These are phyloP conservation scores for Drosophila falleni DNA, from an alignment of 2,888 invertebrate species.

Conservation along the genomic window DNA sequence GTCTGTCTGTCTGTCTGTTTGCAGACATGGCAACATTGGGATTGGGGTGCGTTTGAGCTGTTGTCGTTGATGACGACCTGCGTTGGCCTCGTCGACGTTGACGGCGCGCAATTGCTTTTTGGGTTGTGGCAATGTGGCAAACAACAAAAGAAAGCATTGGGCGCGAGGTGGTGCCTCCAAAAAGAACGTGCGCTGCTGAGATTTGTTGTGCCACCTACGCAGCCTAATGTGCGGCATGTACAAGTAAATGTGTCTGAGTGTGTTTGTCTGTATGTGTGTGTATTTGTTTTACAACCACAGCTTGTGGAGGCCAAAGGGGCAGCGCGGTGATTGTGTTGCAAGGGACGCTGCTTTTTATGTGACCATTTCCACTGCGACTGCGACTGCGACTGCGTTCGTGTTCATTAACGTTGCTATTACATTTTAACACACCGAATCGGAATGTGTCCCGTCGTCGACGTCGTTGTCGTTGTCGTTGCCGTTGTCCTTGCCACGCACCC, in stretches of 20 bases:
- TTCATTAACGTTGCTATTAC: slow-evolving; percentile 80
- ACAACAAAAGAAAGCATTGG: slow-evolving; percentile 30
- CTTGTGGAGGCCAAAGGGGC: slow-evolving; percentile 29
- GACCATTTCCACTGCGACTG: slow-evolving; percentile 74
- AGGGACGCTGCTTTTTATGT: slow-evolving; percentile 66
- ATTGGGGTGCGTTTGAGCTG: slow-evolving; percentile 26
- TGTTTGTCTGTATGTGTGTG: slow-evolving; percentile 31
- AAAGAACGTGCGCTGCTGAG: slow-evolving; percentile 72
- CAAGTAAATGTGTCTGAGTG: slow-evolving; percentile 15
- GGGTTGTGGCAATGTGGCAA: slow-evolving; percentile 33
- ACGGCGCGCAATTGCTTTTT: slow-evolving; percentile 57
- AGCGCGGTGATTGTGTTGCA: slow-evolving; percentile 32
- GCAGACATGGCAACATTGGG: slow-evolving; percentile 22
- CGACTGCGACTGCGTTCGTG: slow-evolving; percentile 74
- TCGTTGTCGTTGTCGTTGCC: slow-evolving; percentile 18
- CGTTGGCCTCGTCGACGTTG: slow-evolving; percentile 61
- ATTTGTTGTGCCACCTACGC: slow-evolving; percentile 63
- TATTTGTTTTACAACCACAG: slow-evolving; percentile 76
- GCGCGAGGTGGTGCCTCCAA: slow-evolving; percentile 26
- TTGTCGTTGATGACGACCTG: slow-evolving; percentile 51
- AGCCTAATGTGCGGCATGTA: slow-evolving; percentile 71
- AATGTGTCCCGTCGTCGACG: slow-evolving; percentile 72
- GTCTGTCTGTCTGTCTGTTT: slow-evolving; percentile 19
- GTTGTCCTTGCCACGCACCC: slow-evolving; percentile 51
- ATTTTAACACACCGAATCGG: slow-evolving; percentile 80